Conservation (phyloP, 1,140 invertebrate species). For the Heliconius hermathena region DNA sequence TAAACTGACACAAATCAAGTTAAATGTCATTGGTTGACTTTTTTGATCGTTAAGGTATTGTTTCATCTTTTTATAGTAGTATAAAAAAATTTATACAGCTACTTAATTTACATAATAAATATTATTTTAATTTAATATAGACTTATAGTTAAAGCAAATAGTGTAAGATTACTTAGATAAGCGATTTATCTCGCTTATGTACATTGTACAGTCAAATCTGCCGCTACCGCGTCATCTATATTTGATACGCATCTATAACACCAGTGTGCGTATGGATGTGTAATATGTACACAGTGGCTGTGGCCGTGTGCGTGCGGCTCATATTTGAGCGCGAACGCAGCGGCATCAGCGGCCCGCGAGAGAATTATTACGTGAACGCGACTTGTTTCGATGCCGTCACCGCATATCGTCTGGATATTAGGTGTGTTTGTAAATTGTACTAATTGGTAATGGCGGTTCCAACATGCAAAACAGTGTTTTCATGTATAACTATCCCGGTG, state of each 20-base stretch:
- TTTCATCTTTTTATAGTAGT: neutral
- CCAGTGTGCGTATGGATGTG: conserved; percentile 45
- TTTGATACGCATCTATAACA: conserved; percentile 47
- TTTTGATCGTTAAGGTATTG: neutral
- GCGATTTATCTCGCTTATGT: conserved; percentile 53
- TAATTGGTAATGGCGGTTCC: conserved; percentile 77
- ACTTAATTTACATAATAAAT: neutral
- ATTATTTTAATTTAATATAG: conserved; percentile 7
- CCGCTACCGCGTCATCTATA: conserved; percentile 55
- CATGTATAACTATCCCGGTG: conserved; percentile 63
- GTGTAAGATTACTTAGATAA: conserved; percentile 49
- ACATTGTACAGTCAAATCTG: conserved; percentile 40
- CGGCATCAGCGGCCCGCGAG: conserved; percentile 63
- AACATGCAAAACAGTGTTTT: conserved; percentile 65
- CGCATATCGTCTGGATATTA: conserved; percentile 67
- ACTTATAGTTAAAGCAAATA: neutral
- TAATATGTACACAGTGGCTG: conserved; percentile 7
- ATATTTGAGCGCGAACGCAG: conserved; percentile 73
- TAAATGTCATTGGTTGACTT: conserved; percentile 1
- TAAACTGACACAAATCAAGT: too few species aligned
- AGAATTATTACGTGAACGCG: conserved; percentile 77
- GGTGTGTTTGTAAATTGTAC: conserved; percentile 76
- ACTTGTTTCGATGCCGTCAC: conserved; percentile 76
- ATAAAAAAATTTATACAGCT: neutral
- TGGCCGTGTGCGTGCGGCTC: conserved; percentile 57